A percentile compares a stretch with the other conserved stretches of the same genome.
Evolutionary conservation across 2,888 invertebrate genomes (phyloP).

Genomic region (Lymantria dispar): DNA sequence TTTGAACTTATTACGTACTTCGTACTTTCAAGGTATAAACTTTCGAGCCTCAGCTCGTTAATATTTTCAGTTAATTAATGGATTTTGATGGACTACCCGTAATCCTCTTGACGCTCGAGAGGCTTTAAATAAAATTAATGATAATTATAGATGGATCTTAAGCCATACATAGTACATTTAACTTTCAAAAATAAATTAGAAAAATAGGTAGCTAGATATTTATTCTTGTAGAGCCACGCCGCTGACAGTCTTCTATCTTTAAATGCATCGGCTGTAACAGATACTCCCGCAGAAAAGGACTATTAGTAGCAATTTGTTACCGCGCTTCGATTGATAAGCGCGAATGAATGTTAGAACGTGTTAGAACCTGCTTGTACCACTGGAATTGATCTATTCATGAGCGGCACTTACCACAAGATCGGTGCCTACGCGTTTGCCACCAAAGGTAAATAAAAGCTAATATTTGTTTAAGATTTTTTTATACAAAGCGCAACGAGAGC

Average conservation of each 20-base stretch:
- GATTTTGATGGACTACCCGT: constrained; percentile 68
- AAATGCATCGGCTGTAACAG: no score
- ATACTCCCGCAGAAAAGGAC: no score
- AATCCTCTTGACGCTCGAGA: constrained; percentile 43
- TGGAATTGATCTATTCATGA: constrained; percentile 10
- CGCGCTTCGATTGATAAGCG: no score
- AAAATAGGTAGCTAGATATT: no score
- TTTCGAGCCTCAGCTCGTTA: constrained; percentile 72
- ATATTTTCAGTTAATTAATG: constrained; percentile 77
- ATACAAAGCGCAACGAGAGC: constrained; percentile 37
- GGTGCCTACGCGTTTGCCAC: background rate
- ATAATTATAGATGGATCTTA: constrained; percentile 53
- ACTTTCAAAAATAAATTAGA: no score
- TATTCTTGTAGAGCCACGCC: no score
- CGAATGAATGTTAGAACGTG: no score
- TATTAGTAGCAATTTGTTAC: no score
- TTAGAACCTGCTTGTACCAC: no score
- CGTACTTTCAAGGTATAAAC: constrained; percentile 71
- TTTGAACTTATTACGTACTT: constrained; percentile 71
- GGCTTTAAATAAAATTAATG: constrained; percentile 53
- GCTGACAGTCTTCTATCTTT: no score
- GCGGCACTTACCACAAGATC: constrained; percentile 10
- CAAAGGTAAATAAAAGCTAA: background rate
- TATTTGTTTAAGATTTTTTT: constrained; percentile 34
- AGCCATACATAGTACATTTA: constrained; percentile 26